These are phyloP conservation scores for Ichneumoninae sp. DNA, from an alignment of 2,888 invertebrate genomes.

Conservation along the genomic window DNA sequence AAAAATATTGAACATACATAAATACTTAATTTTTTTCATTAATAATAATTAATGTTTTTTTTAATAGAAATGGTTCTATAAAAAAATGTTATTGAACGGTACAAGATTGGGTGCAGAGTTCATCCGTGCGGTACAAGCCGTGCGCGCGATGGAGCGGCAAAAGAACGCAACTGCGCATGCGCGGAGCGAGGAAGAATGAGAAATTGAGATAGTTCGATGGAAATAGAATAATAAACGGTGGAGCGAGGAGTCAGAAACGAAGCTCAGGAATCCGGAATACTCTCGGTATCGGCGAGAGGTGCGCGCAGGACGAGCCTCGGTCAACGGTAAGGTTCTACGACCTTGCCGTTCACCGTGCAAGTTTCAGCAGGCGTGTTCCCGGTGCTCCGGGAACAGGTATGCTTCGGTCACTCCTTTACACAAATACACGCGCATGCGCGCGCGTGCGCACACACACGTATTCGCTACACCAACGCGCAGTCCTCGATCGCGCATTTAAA, in stretches of 20 bases:
- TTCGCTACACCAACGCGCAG: not conserved
- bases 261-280: constrained; percentile 42
- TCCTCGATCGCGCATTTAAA: constrained; percentile 9
- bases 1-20: too few species aligned
- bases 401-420: not conserved
- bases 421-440: not conserved
- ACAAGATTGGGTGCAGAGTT: not conserved
- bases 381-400: constrained; percentile 15
- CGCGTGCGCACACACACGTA: not conserved
- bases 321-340: constrained; percentile 85
- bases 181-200: not conserved
- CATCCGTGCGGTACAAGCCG: not conserved
- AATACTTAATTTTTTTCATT: too few species aligned
- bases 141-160: not conserved
- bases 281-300: constrained; percentile 40
- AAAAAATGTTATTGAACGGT: too few species aligned
- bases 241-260: constrained; percentile 1
- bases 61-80: too few species aligned
- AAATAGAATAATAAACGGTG: constrained; percentile 15
- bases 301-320: constrained; percentile 52
- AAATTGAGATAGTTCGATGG: not conserved
- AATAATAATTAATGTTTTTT: too few species aligned
- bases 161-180: not conserved
- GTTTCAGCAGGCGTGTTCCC: constrained; percentile 57
- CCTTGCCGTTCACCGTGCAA: constrained; percentile 85